Percentiles rank a stretch among this genome's conserved stretches.
Evolutionary conservation across 1,140 invertebrate genomes (phyloP).

Genomic region (Cyphomyrmex costatus): DNA sequence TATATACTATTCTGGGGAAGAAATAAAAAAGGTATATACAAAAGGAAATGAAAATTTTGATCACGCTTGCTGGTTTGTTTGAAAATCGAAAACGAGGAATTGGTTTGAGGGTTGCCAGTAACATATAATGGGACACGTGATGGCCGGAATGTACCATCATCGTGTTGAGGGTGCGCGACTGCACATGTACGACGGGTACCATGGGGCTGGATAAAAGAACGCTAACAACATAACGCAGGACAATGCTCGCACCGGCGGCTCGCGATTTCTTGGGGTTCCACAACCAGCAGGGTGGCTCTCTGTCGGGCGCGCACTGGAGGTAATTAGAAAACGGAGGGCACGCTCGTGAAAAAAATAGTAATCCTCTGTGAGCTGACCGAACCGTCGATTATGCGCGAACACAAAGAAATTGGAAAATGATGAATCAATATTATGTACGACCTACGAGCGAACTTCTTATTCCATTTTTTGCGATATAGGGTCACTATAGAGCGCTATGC

Average conservation of each 20-base stretch:
- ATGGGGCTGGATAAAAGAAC: constrained; percentile 61
- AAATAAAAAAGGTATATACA: no score
- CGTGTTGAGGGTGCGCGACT: constrained; percentile 57
- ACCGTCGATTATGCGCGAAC: background rate
- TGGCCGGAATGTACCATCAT: constrained; percentile 29
- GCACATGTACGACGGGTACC: constrained; percentile 38
- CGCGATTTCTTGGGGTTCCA: constrained; percentile 71
- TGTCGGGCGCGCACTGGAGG: constrained; percentile 32
- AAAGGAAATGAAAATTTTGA: background rate
- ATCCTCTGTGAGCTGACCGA: constrained; percentile 13
- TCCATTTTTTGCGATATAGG: constrained; percentile 8
- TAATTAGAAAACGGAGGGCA: constrained; percentile 69
- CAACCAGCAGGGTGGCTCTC: constrained; percentile 67
- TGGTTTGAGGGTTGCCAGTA: constrained; percentile 23
- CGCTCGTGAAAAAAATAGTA: background rate
- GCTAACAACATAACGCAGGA: constrained; percentile 75
- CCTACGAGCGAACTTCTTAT: constrained; percentile 47
- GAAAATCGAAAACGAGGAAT: constrained; percentile 39
- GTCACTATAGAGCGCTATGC: constrained; percentile 27
- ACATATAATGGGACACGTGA: constrained; percentile 15
- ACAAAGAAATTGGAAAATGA: constrained; percentile 34
- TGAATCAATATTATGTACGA: constrained; percentile 15
- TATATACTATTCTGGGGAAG: no score
- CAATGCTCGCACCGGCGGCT: constrained; percentile 65
- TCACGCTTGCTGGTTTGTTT: background rate